Evolutionary conservation across 2,888 invertebrate species (phyloP), one percentile per base, ranked within the genome.

Genomic region (Oscheius sp.): DNA sequence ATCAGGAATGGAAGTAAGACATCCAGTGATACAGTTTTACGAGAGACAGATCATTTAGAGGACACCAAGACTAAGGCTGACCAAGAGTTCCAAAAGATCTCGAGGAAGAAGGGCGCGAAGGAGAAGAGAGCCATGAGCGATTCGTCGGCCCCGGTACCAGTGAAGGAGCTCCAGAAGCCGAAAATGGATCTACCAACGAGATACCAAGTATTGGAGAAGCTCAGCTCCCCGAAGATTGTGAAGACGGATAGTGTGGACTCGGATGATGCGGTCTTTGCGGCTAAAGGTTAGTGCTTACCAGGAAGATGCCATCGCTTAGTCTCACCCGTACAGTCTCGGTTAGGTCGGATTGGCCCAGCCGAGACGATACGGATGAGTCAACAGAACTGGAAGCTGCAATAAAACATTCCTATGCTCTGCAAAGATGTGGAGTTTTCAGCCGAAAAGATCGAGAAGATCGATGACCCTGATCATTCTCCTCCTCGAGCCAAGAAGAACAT

Each of bases 201-300:
- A 55, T 81, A 79, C 66, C 79, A 81, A 50, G 76, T 79, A 10
- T 72, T 81, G 29, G 76, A 78, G 51, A 77, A 79, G 51, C 59
- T 81, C 1, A 73, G 50, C 11, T 47, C 62, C 7, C 60, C 74
- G 1, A 74, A 74, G 35, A 73, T 73, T 37, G 55, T 73, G 0
- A 65, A 55, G 42, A 33, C 55, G 11, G 73, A 73, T 10, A 73
- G 59, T n/a, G 73, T 63, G 13, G 65, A 73, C n/a, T 55, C 57
- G 47, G 73, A 73, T 32, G 73, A 63, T n/a, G n/a, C 21, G 2
- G 37, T 68, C 42, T 55, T 68, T 33, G 42, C 42, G 33, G 33
- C 68, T 9, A 68, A 68, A 55, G 68, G 68, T 68, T 9, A 9
- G 21, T 55, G n/a, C 5, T 11, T 33, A 21, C 21, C 21, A 21